Conservation (phyloP, 2,888 invertebrate genomes). For the Choristoneura rosaceana region DNA sequence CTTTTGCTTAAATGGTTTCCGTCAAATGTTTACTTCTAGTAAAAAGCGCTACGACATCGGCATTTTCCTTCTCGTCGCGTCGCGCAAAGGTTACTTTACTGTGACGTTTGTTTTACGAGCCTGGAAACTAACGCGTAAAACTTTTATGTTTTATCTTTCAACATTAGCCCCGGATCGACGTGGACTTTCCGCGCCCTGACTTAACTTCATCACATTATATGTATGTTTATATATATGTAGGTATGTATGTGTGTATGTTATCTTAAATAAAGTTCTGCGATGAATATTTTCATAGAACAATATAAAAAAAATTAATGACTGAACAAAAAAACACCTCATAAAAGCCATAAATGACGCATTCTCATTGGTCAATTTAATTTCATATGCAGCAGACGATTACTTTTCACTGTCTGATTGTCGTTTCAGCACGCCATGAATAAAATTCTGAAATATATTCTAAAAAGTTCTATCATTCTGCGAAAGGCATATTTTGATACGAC, state of each 20-base stretch:
- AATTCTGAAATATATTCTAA: too few species aligned
- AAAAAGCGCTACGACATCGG: conserved; percentile 7
- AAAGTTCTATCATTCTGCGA: too few species aligned
- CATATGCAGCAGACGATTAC: too few species aligned
- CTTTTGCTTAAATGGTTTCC: conserved; percentile 8
- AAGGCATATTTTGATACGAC: too few species aligned
- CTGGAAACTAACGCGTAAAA: conserved; percentile 60
- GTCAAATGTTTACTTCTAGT: background rate
- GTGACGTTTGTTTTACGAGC: conserved; percentile 59
- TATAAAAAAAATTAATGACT: too few species aligned
- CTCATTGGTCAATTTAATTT: too few species aligned
- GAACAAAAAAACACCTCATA: too few species aligned
- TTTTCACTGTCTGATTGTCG: too few species aligned
- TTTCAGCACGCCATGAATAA: too few species aligned
- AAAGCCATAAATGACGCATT: too few species aligned
- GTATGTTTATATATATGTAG: too few species aligned
- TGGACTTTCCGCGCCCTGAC: background rate
- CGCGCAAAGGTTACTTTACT: conserved; percentile 53
- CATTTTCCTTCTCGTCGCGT: conserved; percentile 17
- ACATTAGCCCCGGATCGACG: conserved; percentile 19
- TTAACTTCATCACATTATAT: conserved; percentile 1
- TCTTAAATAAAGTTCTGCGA: background rate
- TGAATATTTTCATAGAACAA: background rate
- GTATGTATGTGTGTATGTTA: background rate
- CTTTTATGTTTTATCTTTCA: conserved; percentile 53